Base-by-base conservation (phyloP, 2,888 invertebrate genomes). In the Caenorhabditis uteleia region DNA sequence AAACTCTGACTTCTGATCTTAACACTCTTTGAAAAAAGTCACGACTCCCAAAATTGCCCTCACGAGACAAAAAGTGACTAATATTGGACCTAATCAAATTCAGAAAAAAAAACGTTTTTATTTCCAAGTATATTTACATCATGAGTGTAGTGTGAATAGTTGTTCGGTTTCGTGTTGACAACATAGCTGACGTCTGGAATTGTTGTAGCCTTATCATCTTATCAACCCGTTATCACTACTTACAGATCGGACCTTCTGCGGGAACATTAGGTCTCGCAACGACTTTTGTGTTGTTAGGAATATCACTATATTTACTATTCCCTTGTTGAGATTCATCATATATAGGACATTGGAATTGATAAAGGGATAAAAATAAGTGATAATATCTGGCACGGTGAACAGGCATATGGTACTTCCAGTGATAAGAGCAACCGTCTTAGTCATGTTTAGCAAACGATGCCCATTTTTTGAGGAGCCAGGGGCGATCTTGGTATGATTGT, bases 311-410 rank as follows among this genome's bases (percentile, higher is more conserved):
- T 73, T 73, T 18, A 73, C 53, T 3, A 65, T 27, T 14, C 72
- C 72, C 69, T 74, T 74, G 54, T 69, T 69, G 53, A 74, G 48
- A 48, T 74, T 74, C 68, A 74, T 68, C 12, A 74, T 21, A 50
- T 71, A 74, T 53, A 74, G 60, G 0, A 46, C 50, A 43, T 62
- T 66, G 1, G 69, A 60, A 8, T 56, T 60, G 26, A 67, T 47
- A 38, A 51, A 57, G 10, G 70, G 68, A 1, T 43, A 59, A 45
- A 68, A 56, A 39, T 60, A 62, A 12, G 65, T 56, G 1, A 65
- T 62, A 7, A 68, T 7, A 42, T 71, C 70, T 2, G 70, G 70
- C 10, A 71, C 44, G 2, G 70, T 71, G 40, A 71, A 71, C 8
- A 71, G 45, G 5, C 61, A 38, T 8, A 71, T 47, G 2, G 64